Evolutionary conservation across 2,113 vertebrate genomes (phyloP), one percentile per base, ranked within the genome.

Genomic region (Grammomys surdaster): DNA sequence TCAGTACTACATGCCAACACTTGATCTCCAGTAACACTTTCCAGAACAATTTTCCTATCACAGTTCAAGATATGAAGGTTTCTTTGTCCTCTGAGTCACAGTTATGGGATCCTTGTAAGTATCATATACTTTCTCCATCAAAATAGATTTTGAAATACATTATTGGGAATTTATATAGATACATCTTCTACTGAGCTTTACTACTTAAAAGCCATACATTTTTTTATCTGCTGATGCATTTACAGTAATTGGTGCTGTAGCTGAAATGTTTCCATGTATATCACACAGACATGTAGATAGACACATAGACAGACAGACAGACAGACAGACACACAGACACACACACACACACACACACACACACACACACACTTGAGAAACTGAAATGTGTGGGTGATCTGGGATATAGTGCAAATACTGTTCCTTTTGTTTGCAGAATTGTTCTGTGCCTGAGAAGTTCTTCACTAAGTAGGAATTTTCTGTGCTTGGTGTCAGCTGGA

Each of bases 101-200:
- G 43, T 90, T 86, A 82, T 24, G 13, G 33, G 19, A 13, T 7
- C 24, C 9, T 81, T 67, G 65, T 65, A 91, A 93, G 14, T 75
- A 81, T 69, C 60, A 48, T 81, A 36, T 87, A 73, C 69, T 86
- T 93, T 92, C 13, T 4, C 40, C 36, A 90, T 87, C 16, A 17
- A 7, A 96, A 7, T 22, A 73, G 3, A 65, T 91, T 81, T 56
- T 87, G 26, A 95, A 87, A 84, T 91, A 92, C 26, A 88, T 72
- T 67, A 54, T 69, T 92, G 24, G 22, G 1, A 94, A 36, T 95
- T 88, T 81, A 31, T 72, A 69, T 60, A 95, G 24, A 9, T 92
- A 33, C 63, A 56, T 78, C 3, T 3, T 17, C 14, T 12, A 65
- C 28, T 78, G 84, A 65, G 43, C 1, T 58, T 51, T 90, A 58